A percentile compares a stretch with the other conserved stretches of the same genome.
Conservation (phyloP, 2,113 vertebrate genomes). For the Semnopithecus entellus region DNA sequence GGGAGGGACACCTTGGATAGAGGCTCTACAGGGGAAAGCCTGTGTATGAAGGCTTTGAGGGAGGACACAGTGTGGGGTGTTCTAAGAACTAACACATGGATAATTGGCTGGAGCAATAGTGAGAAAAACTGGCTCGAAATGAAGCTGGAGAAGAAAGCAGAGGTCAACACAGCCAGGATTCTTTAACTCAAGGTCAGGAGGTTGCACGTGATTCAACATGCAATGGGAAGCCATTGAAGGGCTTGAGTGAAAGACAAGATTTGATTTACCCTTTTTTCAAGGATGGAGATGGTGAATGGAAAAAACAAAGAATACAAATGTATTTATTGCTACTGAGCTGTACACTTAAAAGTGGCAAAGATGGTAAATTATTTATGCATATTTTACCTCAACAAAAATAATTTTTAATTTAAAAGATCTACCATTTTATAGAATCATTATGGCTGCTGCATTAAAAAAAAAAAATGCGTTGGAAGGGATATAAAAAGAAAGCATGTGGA, state of each 20-base stretch:
- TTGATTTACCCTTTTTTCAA: neutral
- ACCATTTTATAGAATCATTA: neutral
- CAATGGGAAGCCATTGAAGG: neutral
- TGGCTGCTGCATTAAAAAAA: neutral
- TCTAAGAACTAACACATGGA: neutral
- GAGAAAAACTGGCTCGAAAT: neutral
- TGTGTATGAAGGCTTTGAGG: neutral
- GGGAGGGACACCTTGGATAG: neutral
- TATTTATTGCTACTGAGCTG: neutral
- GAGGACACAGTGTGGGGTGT: neutral
- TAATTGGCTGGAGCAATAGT: neutral
- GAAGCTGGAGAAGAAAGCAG: neutral
- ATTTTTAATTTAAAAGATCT: neutral
- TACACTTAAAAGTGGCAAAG: neutral
- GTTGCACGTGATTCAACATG: no score
- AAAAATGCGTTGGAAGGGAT: neutral
- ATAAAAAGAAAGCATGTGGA: neutral
- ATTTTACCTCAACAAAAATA: neutral
- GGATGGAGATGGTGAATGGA: neutral
- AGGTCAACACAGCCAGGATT: neutral
- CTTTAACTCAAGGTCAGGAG: neutral
- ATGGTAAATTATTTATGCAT: neutral
- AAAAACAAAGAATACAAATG: neutral
- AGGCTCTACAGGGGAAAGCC: neutral
- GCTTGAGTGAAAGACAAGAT: neutral